A percentile compares a stretch with the other conserved stretches of the same genome.
These are phyloP conservation scores for Cyanoderma ruficeps DNA, from an alignment of 2,113 vertebrate species.

Conservation along the genomic window DNA sequence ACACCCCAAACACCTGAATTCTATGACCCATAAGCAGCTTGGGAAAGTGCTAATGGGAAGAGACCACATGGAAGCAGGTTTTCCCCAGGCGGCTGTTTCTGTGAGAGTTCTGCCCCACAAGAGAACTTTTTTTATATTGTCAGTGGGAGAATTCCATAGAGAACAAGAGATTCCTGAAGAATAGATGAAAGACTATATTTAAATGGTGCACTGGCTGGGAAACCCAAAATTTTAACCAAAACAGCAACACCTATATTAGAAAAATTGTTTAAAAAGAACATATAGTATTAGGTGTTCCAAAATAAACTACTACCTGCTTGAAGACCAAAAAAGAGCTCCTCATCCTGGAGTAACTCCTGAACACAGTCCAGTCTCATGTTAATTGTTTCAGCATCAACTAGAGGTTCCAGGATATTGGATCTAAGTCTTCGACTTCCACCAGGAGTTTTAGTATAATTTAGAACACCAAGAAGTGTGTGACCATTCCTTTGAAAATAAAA, in stretches of 20 bases:
- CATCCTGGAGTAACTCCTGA: constrained; percentile 90
- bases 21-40: too few species aligned
- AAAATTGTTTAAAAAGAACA: neutral
- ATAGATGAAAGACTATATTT: too few species aligned
- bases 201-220: too few species aligned
- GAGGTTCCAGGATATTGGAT: constrained; percentile 92
- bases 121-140: too few species aligned
- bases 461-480: constrained; percentile 89
- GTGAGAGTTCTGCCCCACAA: too few species aligned
- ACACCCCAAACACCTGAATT: too few species aligned
- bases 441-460: constrained; percentile 94
- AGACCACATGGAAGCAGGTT: too few species aligned
- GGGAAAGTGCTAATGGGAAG: too few species aligned
- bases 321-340: constrained; percentile 91
- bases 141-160: too few species aligned
- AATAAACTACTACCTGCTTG: constrained; percentile 80
- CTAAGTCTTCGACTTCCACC: constrained; percentile 91
- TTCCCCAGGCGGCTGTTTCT: too few species aligned
- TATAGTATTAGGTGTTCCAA: neutral
- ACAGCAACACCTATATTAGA: neutral
- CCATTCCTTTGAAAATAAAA: constrained; percentile 79
- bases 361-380: constrained; percentile 89
- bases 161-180: too few species aligned
- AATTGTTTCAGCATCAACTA: constrained; percentile 88
- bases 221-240: too few species aligned